Evolutionary conservation across 1,140 invertebrate genomes (phyloP).

Genomic region (Achroia grisella): DNA sequence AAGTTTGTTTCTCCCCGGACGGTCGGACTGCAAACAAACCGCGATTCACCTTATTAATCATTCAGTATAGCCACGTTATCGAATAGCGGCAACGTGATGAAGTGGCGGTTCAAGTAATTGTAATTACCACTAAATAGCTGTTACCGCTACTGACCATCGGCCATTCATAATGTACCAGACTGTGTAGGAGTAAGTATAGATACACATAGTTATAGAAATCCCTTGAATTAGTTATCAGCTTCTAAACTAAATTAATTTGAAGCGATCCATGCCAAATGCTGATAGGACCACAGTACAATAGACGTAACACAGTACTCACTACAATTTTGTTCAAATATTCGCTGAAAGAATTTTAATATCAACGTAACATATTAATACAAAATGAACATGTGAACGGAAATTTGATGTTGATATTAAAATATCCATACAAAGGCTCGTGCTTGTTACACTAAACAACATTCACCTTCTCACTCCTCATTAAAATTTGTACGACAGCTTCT

Average conservation of each 20-base stretch:
- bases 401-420: slow-evolving; percentile 30
- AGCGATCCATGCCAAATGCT: slow-evolving; percentile 1
- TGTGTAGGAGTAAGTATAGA: slow-evolving; percentile 1
- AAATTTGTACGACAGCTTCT: slow-evolving; percentile 71
- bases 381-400: slow-evolving; percentile 14
- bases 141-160: slow-evolving; percentile 39
- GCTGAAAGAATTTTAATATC: not conserved
- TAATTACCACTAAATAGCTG: slow-evolving; percentile 56
- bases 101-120: slow-evolving; percentile 57
- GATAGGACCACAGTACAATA: not conserved
- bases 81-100: slow-evolving; percentile 52
- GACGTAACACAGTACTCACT: not conserved
- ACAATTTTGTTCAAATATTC: no score
- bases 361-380: slow-evolving; percentile 5
- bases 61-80: slow-evolving; percentile 52
- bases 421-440: slow-evolving; percentile 30
- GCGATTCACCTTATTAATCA: slow-evolving; percentile 58
- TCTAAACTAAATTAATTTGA: slow-evolving; percentile 7
- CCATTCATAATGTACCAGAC: slow-evolving; percentile 45
- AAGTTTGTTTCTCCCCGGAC: slow-evolving; percentile 52
- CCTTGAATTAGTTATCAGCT: slow-evolving; percentile 4
- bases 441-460: slow-evolving; percentile 51
- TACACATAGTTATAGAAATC: no score
- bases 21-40: slow-evolving; percentile 56
- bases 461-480: slow-evolving; percentile 69